Evolutionary conservation across 2,113 vertebrate species (phyloP).

Genomic region (Paramisgurnus dabryanus): DNA sequence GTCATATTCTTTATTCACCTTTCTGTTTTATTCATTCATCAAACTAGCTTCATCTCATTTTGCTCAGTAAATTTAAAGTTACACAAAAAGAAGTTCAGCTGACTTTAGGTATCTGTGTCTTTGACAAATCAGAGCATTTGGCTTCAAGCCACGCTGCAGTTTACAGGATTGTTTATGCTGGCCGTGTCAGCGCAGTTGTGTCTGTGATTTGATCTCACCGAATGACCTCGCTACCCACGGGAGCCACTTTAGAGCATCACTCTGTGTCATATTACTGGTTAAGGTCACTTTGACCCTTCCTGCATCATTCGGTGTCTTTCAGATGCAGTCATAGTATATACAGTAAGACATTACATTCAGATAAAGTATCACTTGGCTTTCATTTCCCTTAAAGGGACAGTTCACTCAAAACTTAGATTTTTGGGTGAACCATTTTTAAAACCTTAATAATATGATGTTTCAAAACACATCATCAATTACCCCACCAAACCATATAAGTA

Average conservation of each 20-base stretch:
- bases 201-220: background rate
- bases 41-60: slow-evolving; percentile 33
- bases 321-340: background rate
- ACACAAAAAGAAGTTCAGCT: background rate
- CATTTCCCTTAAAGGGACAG: background rate
- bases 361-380: background rate
- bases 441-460: no score
- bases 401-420: background rate
- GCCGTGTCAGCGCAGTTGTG: background rate
- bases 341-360: background rate
- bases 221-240: slow-evolving; percentile 10
- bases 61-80: background rate
- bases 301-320: background rate
- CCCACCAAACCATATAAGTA: no score
- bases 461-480: no score
- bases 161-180: slow-evolving; percentile 31
- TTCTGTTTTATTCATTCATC: slow-evolving; percentile 24
- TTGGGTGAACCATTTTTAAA: background rate
- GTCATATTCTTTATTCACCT: slow-evolving; percentile 15
- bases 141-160: slow-evolving; percentile 13
- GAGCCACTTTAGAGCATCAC: slow-evolving; percentile 16
- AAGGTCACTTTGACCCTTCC: background rate
- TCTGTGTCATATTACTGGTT: slow-evolving; percentile 10
- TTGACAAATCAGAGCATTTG: slow-evolving; percentile 15
- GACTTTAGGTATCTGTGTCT: slow-evolving; percentile 4